phyloP scores from a whole-genome alignment of 2,888 invertebrate species.

The Fragum sueziense region DNA sequence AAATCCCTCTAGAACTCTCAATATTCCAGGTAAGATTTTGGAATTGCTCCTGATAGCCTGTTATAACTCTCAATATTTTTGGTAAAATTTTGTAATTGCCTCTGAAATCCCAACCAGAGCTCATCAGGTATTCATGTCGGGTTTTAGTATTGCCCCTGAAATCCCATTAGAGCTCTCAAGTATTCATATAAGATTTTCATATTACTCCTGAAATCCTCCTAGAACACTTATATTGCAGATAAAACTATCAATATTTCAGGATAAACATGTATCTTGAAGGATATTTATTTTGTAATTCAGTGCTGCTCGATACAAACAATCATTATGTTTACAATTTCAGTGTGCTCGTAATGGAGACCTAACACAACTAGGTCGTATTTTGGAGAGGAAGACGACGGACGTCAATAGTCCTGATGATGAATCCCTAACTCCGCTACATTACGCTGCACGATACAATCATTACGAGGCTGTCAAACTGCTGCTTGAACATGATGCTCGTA shows the following conservation, averaged over 20 bases:
- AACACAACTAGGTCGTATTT: slow-evolving; percentile 45
- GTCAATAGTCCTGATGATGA: slow-evolving; percentile 80
- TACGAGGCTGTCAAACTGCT: slow-evolving; percentile 76
- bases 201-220: too few species aligned
- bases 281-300: neutral
- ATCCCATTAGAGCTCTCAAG: too few species aligned
- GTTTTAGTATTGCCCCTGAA: too few species aligned
- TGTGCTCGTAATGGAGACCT: slow-evolving; percentile 76
- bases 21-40: slow-evolving; percentile 10
- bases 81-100: neutral
- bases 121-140: too few species aligned
- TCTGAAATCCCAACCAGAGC: too few species aligned
- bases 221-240: neutral
- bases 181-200: too few species aligned
- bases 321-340: too few species aligned
- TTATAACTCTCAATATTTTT: neutral
- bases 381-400: slow-evolving; percentile 54
- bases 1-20: neutral
- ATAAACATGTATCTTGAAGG: neutral
- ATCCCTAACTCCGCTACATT: slow-evolving; percentile 80
- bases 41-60: neutral
- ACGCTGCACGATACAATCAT: slow-evolving; percentile 82
- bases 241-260: neutral
- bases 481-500: slow-evolving; percentile 78
- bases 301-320: too few species aligned